Base-by-base conservation (phyloP, 2,797 vertebrate species). In the Smutsia temminckii region DNA sequence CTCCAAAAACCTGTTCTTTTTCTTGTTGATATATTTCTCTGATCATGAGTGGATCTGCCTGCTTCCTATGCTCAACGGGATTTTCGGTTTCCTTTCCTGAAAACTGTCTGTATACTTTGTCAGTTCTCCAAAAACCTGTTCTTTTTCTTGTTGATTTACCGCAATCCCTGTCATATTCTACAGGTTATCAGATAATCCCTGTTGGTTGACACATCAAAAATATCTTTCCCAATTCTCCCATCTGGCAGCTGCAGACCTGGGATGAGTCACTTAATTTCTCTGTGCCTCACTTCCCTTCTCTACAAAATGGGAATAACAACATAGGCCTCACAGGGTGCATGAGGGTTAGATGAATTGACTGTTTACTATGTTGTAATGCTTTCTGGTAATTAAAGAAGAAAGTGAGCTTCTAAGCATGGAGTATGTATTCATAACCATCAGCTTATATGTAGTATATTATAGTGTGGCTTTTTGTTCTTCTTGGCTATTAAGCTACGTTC, bases 361-460 rank as follows among this genome's bases (percentile, higher is more conserved):
- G 3, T 61, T 61, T 51, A 53, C 37, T 68, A 12, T 7, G n/a
- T 57, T 84, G 63, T 64, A 40, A 6, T 23, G 11, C 66, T 92
- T 37, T 85, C 51, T 37, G 34, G 27, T 11, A 80, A 88, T 59
- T 69, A 64, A 90, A 42, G 29, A 53, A 68, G 71, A n/a, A 85
- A 49, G 40, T n/a, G 23, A 13, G 53, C 75, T 86, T 84, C 63
- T 78, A 66, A 88, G 53, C 81, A 80, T 78, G 57, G 79, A 68
- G 17, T 32, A 34, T 74, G 4, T 32, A 0, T 66, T 46, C n/a
- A 51, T 81, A 68, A 51, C 71, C 55, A 0, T 42, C 57, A 53
- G 18, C 18, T 34, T 89, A 55, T 69, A 69, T 17, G 49, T 40
- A 46, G 7, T 16, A 12, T 51, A 20, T 69, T 6, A 59, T 0